Evolutionary conservation across 2,797 vertebrate genomes (phyloP).

Genomic region (Enteromius anoplus): DNA sequence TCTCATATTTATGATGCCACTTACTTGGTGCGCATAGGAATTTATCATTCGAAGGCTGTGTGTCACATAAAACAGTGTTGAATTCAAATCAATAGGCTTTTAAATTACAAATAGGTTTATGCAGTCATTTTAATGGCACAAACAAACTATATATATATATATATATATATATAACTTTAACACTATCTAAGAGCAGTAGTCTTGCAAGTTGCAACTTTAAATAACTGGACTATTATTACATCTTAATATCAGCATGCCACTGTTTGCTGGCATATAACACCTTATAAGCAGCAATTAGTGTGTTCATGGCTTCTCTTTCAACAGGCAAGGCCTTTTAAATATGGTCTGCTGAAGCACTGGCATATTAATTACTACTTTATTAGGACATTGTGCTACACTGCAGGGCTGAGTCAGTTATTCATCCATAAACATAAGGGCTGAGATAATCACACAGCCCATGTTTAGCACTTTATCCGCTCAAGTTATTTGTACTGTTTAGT

Average conservation of each 20-base stretch:
- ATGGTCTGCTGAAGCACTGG: slow-evolving; percentile 19
- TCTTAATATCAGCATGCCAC: slow-evolving; percentile 32
- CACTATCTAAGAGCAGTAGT: not conserved
- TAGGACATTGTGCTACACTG: slow-evolving; percentile 19
- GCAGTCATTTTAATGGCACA: not conserved
- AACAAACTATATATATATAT: not conserved
- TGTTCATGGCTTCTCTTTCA: slow-evolving; percentile 21
- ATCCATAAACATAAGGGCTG: slow-evolving; percentile 34
- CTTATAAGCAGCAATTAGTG: slow-evolving; percentile 42
- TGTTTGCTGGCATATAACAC: slow-evolving; percentile 21
- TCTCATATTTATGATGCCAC: not conserved
- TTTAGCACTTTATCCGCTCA: slow-evolving; percentile 12
- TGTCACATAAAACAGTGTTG: slow-evolving; percentile 4
- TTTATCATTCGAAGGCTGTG: not conserved
- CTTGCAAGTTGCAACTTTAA: not conserved
- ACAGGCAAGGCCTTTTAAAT: slow-evolving; percentile 24
- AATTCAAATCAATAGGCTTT: slow-evolving; percentile 12
- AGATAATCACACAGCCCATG: not conserved
- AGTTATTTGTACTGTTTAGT: slow-evolving; percentile 6
- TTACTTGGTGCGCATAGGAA: not conserved
- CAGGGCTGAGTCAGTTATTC: slow-evolving; percentile 1
- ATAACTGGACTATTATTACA: not conserved
- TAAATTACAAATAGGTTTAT: not conserved
- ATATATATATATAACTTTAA: not conserved
- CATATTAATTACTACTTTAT: slow-evolving; percentile 43